Conservation (phyloP, 2,797 vertebrate species). For the Hylomyscus alleni region DNA sequence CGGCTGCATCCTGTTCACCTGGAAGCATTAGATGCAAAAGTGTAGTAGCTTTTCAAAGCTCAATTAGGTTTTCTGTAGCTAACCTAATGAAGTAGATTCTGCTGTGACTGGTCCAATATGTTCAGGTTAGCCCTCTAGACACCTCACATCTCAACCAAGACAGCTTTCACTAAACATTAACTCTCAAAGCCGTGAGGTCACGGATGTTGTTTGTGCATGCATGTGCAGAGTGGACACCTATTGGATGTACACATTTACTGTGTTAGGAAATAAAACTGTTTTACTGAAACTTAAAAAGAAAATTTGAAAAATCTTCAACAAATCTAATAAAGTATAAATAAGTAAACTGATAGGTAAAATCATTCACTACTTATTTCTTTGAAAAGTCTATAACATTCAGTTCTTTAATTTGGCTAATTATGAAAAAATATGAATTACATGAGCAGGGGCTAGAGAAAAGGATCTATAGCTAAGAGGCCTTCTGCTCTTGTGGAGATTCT, state of each 20-base stretch:
- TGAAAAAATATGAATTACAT: background rate
- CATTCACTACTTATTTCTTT: background rate
- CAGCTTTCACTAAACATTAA: background rate
- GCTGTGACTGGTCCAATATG: background rate
- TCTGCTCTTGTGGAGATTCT: background rate
- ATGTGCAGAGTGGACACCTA: constrained; percentile 10
- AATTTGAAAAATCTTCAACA: background rate
- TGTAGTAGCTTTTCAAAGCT: constrained; percentile 66
- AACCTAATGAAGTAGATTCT: constrained; percentile 65
- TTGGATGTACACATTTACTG: constrained; percentile 73
- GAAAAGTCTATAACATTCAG: constrained; percentile 11
- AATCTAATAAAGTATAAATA: constrained; percentile 27
- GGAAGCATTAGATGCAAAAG: constrained; percentile 42
- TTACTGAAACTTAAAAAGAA: constrained; percentile 64
- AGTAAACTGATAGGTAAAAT: background rate
- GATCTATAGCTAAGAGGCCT: background rate
- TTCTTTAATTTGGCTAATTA: background rate
- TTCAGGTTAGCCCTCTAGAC: constrained; percentile 40
- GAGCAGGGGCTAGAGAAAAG: background rate
- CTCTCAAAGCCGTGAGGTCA: background rate
- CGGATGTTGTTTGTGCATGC: constrained; percentile 61
- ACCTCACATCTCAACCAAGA: constrained; percentile 45
- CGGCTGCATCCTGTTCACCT: constrained; percentile 6
- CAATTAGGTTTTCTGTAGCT: constrained; percentile 56
- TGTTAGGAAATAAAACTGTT: constrained; percentile 86